These are phyloP conservation scores for Ciconia boyciana DNA, from an alignment of 2,113 vertebrate species.

Conservation along the genomic window DNA sequence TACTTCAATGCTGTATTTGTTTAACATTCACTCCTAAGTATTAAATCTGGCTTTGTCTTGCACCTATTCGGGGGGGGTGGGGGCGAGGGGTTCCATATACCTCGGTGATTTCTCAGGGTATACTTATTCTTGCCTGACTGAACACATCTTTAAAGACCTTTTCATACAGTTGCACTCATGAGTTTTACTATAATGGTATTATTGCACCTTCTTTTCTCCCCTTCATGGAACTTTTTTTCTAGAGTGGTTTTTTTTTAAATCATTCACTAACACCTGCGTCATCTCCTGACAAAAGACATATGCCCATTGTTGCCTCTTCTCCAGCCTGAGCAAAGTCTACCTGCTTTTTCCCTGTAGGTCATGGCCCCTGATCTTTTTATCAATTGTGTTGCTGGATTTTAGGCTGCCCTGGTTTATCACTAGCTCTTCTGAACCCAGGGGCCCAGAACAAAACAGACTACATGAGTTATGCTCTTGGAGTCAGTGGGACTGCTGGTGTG, in stretches of 20 bases:
- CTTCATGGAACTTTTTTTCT: background rate
- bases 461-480: background rate
- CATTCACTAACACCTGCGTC: background rate
- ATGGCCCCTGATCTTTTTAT: background rate
- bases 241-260: background rate
- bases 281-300: background rate
- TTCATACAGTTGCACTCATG: background rate
- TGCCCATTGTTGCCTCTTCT: background rate
- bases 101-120: background rate
- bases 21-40: background rate
- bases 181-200: background rate
- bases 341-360: background rate
- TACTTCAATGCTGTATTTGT: background rate
- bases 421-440: background rate
- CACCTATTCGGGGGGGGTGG: background rate
- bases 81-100: background rate
- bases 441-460: background rate
- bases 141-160: constrained; percentile 7
- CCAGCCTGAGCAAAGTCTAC: background rate
- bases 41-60: background rate
- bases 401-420: background rate
- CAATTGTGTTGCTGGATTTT: background rate
- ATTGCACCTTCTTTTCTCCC: background rate
- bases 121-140: background rate
- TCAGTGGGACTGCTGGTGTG: background rate